phyloP scores from a whole-genome alignment of 2,113 vertebrate species.

The Plecotus auritus region DNA sequence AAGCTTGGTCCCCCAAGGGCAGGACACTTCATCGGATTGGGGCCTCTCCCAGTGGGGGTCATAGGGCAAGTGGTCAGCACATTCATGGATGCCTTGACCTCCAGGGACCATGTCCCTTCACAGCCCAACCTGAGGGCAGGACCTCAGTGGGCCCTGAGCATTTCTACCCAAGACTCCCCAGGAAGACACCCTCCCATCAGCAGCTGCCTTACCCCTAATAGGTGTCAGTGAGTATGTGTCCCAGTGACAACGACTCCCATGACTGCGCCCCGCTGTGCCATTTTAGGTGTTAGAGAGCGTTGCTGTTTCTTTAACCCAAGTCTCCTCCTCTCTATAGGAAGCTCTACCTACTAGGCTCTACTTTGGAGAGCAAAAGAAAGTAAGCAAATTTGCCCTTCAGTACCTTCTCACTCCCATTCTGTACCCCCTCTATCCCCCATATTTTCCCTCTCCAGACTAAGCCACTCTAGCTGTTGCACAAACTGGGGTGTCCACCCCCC shows the following conservation, averaged over 20 bases:
- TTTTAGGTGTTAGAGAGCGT: not conserved
- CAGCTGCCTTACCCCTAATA: fast-evolving
- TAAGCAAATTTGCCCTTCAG: not conserved
- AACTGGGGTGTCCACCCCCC: not conserved
- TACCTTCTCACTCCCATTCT: not conserved
- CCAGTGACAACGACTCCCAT: fast-evolving
- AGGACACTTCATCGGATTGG: not conserved
- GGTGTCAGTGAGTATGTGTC: fast-evolving
- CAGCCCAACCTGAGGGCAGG: not conserved
- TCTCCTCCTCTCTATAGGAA: not conserved
- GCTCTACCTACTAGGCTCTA: not conserved
- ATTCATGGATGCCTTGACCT: not conserved
- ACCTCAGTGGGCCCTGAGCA: not conserved
- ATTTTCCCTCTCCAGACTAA: not conserved
- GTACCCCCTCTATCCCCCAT: fast-evolving
- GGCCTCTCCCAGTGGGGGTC: not conserved
- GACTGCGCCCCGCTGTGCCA: fast-evolving
- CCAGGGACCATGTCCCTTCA: not conserved
- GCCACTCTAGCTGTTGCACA: too few relatives aligned
- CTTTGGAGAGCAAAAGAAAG: not conserved
- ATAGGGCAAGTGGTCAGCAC: not conserved
- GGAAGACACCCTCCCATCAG: not conserved
- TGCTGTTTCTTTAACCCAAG: not conserved
- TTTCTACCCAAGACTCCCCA: too few relatives aligned
- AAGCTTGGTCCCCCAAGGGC: not conserved